Base-by-base conservation (phyloP, 2,113 vertebrate genomes). In the Bagarius yarrelli region DNA sequence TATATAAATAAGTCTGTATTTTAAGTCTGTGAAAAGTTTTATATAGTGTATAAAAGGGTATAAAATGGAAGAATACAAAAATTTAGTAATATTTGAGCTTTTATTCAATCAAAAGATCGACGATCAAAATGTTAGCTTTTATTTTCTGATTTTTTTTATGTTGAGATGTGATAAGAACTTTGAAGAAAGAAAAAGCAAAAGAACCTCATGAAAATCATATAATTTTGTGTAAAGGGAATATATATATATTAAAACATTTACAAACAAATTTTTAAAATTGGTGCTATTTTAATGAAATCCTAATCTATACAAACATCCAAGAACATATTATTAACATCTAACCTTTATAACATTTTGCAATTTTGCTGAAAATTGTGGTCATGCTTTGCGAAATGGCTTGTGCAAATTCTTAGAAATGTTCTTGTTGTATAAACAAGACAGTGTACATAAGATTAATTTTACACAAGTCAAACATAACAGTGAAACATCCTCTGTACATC, bases 401-500 rank as follows among this genome's bases (percentile, higher is more conserved):
- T n/a, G 18, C 34, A 2, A 69, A 44, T 69, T 70, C 40, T 18
- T 50, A 1, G 67, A 70, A 70, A 16, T 47, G 4, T 47, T 47
- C 16, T 2, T 70, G 67, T 70, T 70, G 44, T 27, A 18, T 50
- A 47, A 70, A 50, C 40, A 70, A 16, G n/a, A 50, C 44, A 14
- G 34, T n/a, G 21, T 67, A 67, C 19, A 8, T 3, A 25, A 8
- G 23, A 70, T 36, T 36, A 18, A 19, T 72, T 72, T 30, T 21
- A 72, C 40, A 52, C 18, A 34, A 59, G 23, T 75, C 25, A 8
- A 53, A 34, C 40, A 59, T 34, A 64, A 74, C 23, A 79, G 53
- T 57, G 53, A 56, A 16, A 70, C 67, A 70, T 70, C 40, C 32
- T 52, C 16, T 2, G 76, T 30, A 80, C 55, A 50, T 71, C 16